phyloP scores from a whole-genome alignment of 2,888 invertebrate genomes.

The Drosophila helvetica region DNA sequence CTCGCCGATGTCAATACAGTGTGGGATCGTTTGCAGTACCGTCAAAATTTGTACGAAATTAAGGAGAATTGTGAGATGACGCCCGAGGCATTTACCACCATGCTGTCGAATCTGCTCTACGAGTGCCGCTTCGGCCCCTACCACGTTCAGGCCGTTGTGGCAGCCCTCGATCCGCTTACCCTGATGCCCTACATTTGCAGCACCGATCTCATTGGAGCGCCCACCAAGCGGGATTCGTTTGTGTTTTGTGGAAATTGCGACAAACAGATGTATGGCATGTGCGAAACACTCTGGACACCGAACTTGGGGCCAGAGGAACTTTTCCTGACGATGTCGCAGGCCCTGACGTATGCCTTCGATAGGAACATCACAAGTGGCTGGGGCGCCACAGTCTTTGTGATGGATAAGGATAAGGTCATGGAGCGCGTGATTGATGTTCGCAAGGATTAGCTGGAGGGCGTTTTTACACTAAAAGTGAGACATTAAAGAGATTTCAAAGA shows the following conservation, averaged over 20 bases:
- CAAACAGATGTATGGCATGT: neutral
- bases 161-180: neutral
- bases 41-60: neutral
- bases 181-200: neutral
- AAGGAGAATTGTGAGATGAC: neutral
- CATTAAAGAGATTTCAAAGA: neutral
- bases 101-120: neutral
- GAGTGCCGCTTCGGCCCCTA: neutral
- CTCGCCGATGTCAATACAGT: neutral
- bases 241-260: neutral
- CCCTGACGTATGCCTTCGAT: neutral
- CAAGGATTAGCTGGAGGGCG: neutral
- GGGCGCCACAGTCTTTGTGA: neutral
- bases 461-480: neutral
- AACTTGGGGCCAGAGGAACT: neutral
- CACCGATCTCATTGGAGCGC: neutral
- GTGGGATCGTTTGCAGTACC: neutral
- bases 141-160: neutral
- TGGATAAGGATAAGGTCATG: neutral
- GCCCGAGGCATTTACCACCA: conserved; percentile 11
- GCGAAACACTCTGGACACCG: neutral
- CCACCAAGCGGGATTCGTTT: neutral
- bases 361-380: neutral
- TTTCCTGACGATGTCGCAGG: neutral
- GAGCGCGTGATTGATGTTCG: neutral